Conservation (phyloP, 2,113 vertebrate species). For the Ammodramus savannarum region DNA sequence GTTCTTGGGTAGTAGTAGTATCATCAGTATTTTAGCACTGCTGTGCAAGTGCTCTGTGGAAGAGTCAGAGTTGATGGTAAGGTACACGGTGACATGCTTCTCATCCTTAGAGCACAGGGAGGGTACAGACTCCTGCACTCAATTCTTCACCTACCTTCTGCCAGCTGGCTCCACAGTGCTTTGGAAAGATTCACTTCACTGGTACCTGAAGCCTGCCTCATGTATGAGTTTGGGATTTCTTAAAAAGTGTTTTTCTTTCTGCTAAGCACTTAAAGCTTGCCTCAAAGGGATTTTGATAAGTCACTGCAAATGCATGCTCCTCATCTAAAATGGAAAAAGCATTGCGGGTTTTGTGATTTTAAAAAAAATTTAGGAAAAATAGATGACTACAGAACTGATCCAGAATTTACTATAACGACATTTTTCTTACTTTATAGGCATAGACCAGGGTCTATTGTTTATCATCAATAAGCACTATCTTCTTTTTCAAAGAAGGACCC, state of each 20-base stretch:
- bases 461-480: background rate
- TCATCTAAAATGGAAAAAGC: background rate
- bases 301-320: background rate
- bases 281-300: background rate
- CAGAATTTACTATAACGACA: background rate
- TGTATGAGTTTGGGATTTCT: background rate
- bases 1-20: background rate
- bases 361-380: background rate
- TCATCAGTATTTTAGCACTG: background rate
- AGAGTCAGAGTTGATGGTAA: background rate
- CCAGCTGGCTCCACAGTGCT: background rate
- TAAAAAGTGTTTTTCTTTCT: background rate
- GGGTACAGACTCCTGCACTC: background rate
- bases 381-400: background rate
- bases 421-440: background rate
- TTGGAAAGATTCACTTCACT: background rate
- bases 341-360: background rate
- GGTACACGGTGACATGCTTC: accelerated
- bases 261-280: background rate
- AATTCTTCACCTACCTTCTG: background rate
- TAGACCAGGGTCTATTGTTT: background rate
- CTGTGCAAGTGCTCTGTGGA: background rate
- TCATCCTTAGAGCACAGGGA: background rate
- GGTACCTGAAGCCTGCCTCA: background rate
- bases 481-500: background rate